These are phyloP conservation scores for Hippoglossus hippoglossus DNA, from an alignment of 2,797 vertebrate genomes.

Conservation along the genomic window DNA sequence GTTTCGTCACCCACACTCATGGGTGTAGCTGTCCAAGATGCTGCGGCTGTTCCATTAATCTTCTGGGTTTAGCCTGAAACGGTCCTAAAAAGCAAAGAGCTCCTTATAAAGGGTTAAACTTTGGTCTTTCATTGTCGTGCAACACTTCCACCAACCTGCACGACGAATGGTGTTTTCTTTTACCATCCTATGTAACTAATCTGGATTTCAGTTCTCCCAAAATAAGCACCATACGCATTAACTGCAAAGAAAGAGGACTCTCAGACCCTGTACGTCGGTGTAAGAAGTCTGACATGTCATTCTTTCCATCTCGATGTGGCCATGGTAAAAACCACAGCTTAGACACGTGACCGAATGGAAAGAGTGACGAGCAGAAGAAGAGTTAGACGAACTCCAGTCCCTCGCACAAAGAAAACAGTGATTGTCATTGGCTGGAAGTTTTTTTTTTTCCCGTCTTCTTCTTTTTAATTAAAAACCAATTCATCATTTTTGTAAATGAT, in stretches of 20 bases:
- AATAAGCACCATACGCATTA: background rate
- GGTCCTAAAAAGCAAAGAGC: conserved; percentile 28
- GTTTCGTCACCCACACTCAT: conserved; percentile 59
- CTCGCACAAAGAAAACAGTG: conserved; percentile 26
- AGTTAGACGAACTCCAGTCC: conserved; percentile 31
- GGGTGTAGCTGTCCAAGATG: conserved; percentile 63
- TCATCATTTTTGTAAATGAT: conserved; percentile 58
- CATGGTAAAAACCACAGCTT: conserved; percentile 37
- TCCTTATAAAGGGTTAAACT: conserved; percentile 18
- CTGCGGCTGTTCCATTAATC: conserved; percentile 57
- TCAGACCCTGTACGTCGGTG: conserved; percentile 12
- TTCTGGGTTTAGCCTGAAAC: conserved; percentile 48
- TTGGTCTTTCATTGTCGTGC: background rate
- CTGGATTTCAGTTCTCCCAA: background rate
- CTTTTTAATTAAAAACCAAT: conserved; percentile 64
- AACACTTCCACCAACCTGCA: conserved; percentile 12
- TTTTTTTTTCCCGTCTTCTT: conserved; percentile 27
- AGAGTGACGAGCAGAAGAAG: conserved; percentile 47
- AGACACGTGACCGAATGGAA: conserved; percentile 51
- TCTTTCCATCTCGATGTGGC: conserved; percentile 39
- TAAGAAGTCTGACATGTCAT: conserved; percentile 13
- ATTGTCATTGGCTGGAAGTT: conserved; percentile 42
- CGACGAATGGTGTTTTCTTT: background rate
- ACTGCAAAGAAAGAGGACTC: background rate
- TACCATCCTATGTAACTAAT: background rate